Conservation (phyloP, 2,113 vertebrate species). For the Orthochromis malagaraziensis region DNA sequence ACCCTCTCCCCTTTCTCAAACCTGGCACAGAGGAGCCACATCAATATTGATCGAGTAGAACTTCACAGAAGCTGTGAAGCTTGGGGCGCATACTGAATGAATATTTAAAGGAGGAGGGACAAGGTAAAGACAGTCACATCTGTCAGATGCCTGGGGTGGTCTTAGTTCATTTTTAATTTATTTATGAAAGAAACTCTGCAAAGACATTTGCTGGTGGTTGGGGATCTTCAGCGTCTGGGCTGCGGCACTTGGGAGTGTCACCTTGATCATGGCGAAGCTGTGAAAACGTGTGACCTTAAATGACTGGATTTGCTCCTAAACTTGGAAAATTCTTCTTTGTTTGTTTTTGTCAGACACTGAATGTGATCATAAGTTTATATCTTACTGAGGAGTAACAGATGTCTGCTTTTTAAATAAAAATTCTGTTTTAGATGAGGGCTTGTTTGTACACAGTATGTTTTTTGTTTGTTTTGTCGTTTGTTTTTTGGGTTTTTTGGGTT, state of each 20-base stretch:
- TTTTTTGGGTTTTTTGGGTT: fast-evolving
- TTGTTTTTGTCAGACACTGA: not conserved
- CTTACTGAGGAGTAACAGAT: not conserved
- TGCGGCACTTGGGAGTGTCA: not conserved
- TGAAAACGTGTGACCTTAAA: not conserved
- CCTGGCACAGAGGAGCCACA: not conserved
- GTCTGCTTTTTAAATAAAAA: constrained; percentile 11
- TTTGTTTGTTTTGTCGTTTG: fast-evolving
- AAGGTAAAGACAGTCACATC: not conserved
- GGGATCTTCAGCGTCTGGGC: not conserved
- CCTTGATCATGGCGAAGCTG: not conserved
- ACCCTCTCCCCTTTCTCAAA: not conserved
- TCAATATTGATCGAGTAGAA: not conserved
- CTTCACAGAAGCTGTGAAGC: not conserved
- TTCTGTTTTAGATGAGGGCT: not conserved
- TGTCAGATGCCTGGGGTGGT: not conserved
- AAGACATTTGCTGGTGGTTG: constrained; percentile 1
- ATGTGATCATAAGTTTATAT: not conserved
- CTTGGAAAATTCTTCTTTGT: not conserved
- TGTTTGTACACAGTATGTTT: not conserved
- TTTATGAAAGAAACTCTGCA: constrained; percentile 38
- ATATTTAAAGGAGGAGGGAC: constrained; percentile 5
- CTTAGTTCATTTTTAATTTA: constrained; percentile 24
- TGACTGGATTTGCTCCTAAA: not conserved
- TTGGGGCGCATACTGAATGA: not conserved